Evolutionary conservation across 2,888 invertebrate species (phyloP).

Genomic region (Leucania comma): DNA sequence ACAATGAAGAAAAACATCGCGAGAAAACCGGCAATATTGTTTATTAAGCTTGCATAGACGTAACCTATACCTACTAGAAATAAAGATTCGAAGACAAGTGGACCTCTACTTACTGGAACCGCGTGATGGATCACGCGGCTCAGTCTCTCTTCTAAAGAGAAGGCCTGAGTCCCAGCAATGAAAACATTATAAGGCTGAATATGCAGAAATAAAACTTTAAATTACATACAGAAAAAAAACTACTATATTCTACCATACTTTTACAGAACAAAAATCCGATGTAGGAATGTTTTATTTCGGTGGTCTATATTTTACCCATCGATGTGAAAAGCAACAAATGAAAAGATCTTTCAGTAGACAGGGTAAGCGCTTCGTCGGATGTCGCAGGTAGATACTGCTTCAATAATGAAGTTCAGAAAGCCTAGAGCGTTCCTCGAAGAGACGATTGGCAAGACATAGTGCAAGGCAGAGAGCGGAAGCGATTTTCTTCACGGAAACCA

Average conservation of each 20-base stretch:
- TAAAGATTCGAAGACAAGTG: no score
- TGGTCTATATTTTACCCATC: background rate
- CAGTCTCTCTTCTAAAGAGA: no score
- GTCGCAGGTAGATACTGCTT: constrained; percentile 35
- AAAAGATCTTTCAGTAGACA: constrained; percentile 10
- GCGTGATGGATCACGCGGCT: no score
- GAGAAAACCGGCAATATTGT: no score
- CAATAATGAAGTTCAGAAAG: constrained; percentile 43
- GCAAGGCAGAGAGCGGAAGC: constrained; percentile 23
- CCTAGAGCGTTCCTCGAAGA: constrained; percentile 45
- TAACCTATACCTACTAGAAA: no score
- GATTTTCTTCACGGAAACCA: constrained; percentile 6
- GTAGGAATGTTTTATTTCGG: no score
- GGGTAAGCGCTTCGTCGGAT: constrained; percentile 3
- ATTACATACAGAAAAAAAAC: no score
- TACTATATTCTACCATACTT: background rate
- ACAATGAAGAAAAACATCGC: background rate
- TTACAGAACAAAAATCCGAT: background rate
- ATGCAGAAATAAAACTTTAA: no score
- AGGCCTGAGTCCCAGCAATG: no score
- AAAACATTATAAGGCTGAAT: no score
- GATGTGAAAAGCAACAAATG: background rate
- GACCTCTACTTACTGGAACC: no score
- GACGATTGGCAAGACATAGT: constrained; percentile 38
- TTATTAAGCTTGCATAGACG: no score